Base-by-base conservation (phyloP, 2,113 vertebrate species). In the Neoarius graeffei region DNA sequence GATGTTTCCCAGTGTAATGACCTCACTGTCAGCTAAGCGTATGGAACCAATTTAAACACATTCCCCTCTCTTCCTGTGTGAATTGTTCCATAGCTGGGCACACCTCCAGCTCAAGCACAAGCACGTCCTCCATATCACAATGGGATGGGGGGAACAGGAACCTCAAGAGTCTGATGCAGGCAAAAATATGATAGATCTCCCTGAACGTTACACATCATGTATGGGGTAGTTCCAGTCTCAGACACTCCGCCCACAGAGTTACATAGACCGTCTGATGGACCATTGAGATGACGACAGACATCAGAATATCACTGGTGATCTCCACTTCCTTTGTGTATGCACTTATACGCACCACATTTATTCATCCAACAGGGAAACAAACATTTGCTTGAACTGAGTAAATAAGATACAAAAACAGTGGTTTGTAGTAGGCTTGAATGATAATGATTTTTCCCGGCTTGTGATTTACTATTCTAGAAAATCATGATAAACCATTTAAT, bases 21-120 rank as follows among this genome's bases (percentile, higher is more conserved):
- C 92, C 90, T 95, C 93, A 94, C 90, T 90, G 93, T 94, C 93
- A 93, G 92, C 89, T 85, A 87, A 91, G 88, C 84, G 89, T 92
- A 94, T 95, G 95, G 94, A 95, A 95, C 85, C 91, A 93, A 94
- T 96, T 94, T 91, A 90, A 85, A 88, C 87, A 91, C 83, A 85
- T 92, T 92, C 89, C 92, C 91, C 90, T 91, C 91, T 91, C 88
- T 93, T 92, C 89, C 91, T 93, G 93, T 90, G 91, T 89, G 89
- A 90, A 92, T 92, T 88, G 89, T 93, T 94, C 92, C 91, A 94
- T 90, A 91, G 91, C 89, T 94, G 91, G 91, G 90, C 91, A 89
- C 82, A 89, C 91, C 89, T 94, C 91, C 92, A 89, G 90, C 89
- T 89, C 84, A 74, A 88, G 81, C 92, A 91, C 86, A 89, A 91